Conservation (phyloP, 2,797 vertebrate species). For the Artibeus jamaicensis region DNA sequence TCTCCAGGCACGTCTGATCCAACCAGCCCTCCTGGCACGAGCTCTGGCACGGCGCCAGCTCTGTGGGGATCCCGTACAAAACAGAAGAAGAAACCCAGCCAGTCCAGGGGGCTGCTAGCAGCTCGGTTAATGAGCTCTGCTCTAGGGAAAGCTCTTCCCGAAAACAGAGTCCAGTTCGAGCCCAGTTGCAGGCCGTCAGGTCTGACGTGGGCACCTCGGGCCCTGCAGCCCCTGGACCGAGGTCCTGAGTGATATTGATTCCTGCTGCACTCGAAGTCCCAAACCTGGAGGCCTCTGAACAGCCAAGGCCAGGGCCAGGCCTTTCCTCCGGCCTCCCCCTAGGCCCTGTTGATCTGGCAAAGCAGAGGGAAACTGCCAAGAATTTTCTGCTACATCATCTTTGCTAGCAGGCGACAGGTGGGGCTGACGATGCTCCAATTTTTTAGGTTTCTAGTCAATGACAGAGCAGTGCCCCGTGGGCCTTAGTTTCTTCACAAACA, state of each 20-base stretch:
- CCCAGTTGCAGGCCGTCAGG: neutral
- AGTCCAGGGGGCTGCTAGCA: neutral
- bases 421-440: neutral
- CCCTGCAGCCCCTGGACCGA: neutral
- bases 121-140: neutral
- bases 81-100: neutral
- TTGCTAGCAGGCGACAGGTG: neutral
- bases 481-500: neutral
- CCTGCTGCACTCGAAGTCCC: neutral
- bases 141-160: accelerated
- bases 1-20: neutral
- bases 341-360: accelerated
- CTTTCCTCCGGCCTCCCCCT: neutral
- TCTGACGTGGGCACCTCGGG: accelerated
- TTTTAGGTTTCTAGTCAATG: neutral
- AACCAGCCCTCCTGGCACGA: neutral
- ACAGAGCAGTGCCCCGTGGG: neutral
- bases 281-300: neutral
- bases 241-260: neutral
- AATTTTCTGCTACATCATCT: neutral
- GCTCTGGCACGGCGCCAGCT: neutral
- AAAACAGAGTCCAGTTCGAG: neutral
- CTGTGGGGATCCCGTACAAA: neutral
- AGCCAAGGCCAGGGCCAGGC: neutral
- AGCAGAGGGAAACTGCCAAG: neutral